These are phyloP conservation scores for Colistium nudipinnis DNA, from an alignment of 2,113 vertebrate genomes.

Conservation along the genomic window DNA sequence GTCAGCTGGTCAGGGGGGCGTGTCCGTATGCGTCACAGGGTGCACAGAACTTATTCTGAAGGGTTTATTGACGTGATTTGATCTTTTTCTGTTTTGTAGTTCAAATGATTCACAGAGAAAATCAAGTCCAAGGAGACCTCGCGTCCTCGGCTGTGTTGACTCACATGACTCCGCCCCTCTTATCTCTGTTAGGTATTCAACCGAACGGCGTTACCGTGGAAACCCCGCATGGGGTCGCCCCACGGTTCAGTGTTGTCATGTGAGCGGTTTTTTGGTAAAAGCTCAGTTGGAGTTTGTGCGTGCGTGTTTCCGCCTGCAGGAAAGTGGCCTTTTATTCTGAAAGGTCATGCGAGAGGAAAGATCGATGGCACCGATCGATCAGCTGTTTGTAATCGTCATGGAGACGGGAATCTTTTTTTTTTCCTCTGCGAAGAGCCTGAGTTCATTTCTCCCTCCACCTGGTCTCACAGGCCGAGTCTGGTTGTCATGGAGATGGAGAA, in stretches of 20 bases:
- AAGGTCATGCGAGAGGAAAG: neutral
- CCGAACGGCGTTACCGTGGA: slow-evolving; percentile 20
- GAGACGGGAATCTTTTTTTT: no score
- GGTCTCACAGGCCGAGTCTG: slow-evolving; percentile 18
- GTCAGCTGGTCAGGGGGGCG: neutral
- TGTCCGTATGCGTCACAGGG: neutral
- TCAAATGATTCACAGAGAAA: no score
- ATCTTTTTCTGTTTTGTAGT: no score
- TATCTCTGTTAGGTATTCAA: neutral
- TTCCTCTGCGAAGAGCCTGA: neutral
- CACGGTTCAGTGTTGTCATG: neutral
- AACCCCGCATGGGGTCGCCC: slow-evolving; percentile 2
- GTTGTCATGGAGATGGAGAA: slow-evolving; percentile 53
- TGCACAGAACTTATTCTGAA: no score
- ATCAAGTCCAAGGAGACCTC: neutral
- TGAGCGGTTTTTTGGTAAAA: neutral
- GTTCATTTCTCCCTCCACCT: neutral
- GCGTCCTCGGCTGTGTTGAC: neutral
- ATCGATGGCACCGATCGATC: neutral
- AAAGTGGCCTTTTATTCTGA: neutral
- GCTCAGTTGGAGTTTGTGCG: neutral
- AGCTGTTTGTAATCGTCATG: no score
- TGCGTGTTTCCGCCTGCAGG: neutral
- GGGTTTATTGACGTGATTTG: no score
- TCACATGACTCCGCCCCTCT: neutral